phyloP scores from a whole-genome alignment of 2,888 invertebrate genomes.

The Eupithecia exiguata region DNA sequence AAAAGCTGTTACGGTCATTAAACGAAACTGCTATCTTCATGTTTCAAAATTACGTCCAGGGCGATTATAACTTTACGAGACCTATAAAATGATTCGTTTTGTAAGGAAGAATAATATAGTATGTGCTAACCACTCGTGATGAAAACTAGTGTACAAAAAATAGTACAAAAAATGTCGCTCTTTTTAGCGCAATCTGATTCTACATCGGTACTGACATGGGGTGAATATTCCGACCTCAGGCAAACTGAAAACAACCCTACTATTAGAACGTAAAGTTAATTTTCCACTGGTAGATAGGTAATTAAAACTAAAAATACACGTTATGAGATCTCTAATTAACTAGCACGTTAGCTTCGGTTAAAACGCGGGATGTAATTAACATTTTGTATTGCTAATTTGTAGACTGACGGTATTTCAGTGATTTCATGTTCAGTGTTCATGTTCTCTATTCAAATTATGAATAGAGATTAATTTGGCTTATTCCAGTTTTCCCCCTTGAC shows the following conservation, averaged over 20 bases:
- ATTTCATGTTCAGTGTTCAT: constrained; percentile 10
- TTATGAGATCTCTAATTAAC: constrained; percentile 58
- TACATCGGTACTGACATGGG: background rate
- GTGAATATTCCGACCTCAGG: background rate
- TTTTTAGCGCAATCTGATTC: constrained; percentile 3
- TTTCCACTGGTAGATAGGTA: constrained; percentile 26
- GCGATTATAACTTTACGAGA: background rate
- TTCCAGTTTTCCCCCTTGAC: too few species aligned
- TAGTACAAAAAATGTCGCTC: background rate
- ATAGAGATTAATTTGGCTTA: too few species aligned
- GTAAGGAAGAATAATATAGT: too few species aligned
- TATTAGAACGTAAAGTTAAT: background rate
- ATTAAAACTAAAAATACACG: constrained; percentile 51
- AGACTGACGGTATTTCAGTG: constrained; percentile 13
- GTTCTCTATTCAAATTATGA: too few species aligned
- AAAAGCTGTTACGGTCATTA: constrained; percentile 19
- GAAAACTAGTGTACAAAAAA: too few species aligned
- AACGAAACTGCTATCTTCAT: constrained; percentile 1
- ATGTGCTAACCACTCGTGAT: too few species aligned
- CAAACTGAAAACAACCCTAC: constrained; percentile 12
- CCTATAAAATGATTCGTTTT: background rate
- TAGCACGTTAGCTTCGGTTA: constrained; percentile 50
- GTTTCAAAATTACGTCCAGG: constrained; percentile 4
- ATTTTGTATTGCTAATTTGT: constrained; percentile 44
- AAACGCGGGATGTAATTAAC: constrained; percentile 50